Evolutionary conservation across 2,797 vertebrate genomes (phyloP), one percentile per base, ranked within the genome.

Genomic region (Podarcis lilfordi): DNA sequence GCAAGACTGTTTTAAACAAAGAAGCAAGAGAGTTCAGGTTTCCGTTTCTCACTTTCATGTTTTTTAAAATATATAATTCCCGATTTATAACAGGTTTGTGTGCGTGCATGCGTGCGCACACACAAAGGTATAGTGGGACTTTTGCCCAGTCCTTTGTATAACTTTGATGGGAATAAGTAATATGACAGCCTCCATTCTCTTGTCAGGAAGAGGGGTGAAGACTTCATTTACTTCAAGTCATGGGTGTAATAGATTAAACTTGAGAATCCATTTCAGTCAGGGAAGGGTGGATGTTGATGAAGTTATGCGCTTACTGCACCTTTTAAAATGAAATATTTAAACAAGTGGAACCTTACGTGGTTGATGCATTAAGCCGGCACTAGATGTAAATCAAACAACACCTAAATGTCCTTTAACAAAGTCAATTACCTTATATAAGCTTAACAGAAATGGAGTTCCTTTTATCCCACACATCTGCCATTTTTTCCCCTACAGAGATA

Each of bases 251-350:
- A 92, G 85, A 92, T 81, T 84, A 92, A 89, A 79, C 80, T 85
- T 27, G 71, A 89, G 94, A 90, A 93, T 88, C 86, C 92, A 86
- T 92, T 92, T 92, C 92, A 91, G 95, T 94, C 69, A 19, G 71
- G 86, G 89, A 89, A 95, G 92, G 91, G 88, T 89, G 91, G 89
- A 90, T 80, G 82, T 80, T 91, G 91, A 89, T 86, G 88, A 94
- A 94, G 93, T 94, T 92, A 94, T 69, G 29, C 91, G 93, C 89
- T 89, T 86, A 89, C 90, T 88, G 89, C 90, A 76, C 91, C 93
- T 96, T 96, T 95, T 95, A 95, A 93, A 93, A 94, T 94, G 95
- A 95, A 96, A 95, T 94, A 95, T 95, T 97, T 96, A 96, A 96
- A 96, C 90, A 93, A 94, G 93, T 82, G 83, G 89, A 94, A 90